phyloP scores from a whole-genome alignment of 2,113 vertebrate genomes.

The Seriola rivoliana region DNA sequence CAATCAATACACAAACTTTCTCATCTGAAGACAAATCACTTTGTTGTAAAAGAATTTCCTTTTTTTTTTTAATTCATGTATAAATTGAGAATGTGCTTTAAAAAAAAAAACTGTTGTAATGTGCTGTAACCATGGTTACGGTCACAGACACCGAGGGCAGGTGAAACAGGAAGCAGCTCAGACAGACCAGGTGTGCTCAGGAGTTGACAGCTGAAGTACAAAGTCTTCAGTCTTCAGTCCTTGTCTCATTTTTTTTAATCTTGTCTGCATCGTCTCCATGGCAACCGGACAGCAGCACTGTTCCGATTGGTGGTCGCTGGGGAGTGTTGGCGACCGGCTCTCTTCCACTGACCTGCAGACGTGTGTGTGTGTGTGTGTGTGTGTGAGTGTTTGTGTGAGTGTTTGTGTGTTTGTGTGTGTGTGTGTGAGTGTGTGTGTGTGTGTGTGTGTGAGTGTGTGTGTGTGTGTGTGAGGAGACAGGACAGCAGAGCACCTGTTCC shows the following conservation, averaged over 20 bases:
- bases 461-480: neutral
- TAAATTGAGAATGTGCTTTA: too few species aligned
- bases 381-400: neutral
- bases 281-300: neutral
- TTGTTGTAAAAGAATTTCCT: too few species aligned
- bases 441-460: conserved; percentile 11
- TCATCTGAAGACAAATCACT: too few species aligned
- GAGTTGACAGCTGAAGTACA: neutral
- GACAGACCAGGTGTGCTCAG: neutral
- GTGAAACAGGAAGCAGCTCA: too few species aligned
- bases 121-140: too few species aligned
- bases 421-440: neutral
- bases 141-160: too few species aligned
- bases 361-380: neutral
- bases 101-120: too few species aligned
- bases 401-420: neutral
- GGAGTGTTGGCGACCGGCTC: neutral
- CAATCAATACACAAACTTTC: too few species aligned
- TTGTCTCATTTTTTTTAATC: neutral
- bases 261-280: neutral
- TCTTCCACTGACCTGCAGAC: neutral
- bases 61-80: too few species aligned
- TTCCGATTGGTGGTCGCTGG: neutral
- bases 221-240: neutral
- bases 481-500: neutral